phyloP scores from a whole-genome alignment of 2,888 invertebrate genomes.

The Fragum fragum region DNA sequence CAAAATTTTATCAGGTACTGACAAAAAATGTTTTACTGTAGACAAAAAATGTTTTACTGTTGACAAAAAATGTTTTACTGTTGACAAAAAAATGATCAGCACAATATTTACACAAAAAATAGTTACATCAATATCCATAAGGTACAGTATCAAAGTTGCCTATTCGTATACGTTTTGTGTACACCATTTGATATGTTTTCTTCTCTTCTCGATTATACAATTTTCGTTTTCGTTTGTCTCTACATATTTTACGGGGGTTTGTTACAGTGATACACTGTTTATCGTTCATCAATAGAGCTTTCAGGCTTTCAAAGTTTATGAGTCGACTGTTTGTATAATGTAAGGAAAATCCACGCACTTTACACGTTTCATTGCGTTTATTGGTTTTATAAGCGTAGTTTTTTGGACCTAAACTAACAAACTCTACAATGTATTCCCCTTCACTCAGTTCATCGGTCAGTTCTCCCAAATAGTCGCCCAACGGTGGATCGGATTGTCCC shows the following conservation, averaged over 20 bases:
- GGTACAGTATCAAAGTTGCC: constrained; percentile 59
- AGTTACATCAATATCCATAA: constrained; percentile 38
- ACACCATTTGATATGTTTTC: constrained; percentile 82
- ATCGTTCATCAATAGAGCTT: constrained; percentile 28
- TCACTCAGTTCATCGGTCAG: constrained; percentile 82
- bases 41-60: too few species aligned
- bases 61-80: too few species aligned
- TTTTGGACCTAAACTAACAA: constrained; percentile 83
- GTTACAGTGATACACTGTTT: constrained; percentile 31
- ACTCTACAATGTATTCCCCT: constrained; percentile 64
- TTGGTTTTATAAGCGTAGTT: constrained; percentile 79
- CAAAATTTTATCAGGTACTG: constrained; percentile 6
- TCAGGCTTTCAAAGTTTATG: constrained; percentile 47
- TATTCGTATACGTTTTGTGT: constrained; percentile 55
- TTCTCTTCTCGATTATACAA: constrained; percentile 89
- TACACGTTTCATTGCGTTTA: constrained; percentile 39
- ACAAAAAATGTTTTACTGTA: neutral
- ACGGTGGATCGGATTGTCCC: constrained; percentile 62
- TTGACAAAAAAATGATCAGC: too few species aligned
- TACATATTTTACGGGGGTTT: constrained; percentile 60
- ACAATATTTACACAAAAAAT: too few species aligned
- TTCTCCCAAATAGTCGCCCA: constrained; percentile 81
- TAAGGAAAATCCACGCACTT: constrained; percentile 74
- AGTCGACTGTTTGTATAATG: constrained; percentile 58
- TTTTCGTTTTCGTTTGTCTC: constrained; percentile 90